Base-by-base conservation (phyloP, 1,140 invertebrate species). In the Micrasema longulum region DNA sequence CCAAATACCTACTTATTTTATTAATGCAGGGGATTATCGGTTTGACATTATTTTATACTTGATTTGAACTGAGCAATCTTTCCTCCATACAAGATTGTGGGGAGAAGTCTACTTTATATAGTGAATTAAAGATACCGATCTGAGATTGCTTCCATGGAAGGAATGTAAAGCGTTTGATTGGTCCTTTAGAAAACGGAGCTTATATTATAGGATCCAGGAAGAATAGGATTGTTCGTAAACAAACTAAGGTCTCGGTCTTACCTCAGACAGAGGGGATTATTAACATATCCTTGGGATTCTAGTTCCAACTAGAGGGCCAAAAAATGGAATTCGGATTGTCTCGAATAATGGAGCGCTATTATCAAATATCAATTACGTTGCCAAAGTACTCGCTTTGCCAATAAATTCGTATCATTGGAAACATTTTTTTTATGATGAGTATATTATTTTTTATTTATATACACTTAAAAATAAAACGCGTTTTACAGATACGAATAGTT, bases 211-310 rank as follows among this genome's bases (percentile, higher is more conserved):
- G n/a, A n/a, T 20, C 14, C 10, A 43, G 63, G 18, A 23, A 50
- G 41, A 48, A 36, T 41, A 7, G 47, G 11, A 65, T 65, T 65
- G 63, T 50, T 65, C 63, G 57, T 22, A 63, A 63, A 63, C 57
- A 63, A 63, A 63, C 36, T 23, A n/a, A 45, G 41, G 57, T 10
- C 38, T 11, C 3, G 14, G 12, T 31, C 53, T 23, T 20, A 63
- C 53, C 53, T 57, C 31, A 5, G 26, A 36, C 36, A 36, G 53
- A 16, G 53, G 38, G n/a, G 38, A 22, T 45, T 63, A 60, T 60
- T 60, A 60, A 36, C 55, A 22, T 38, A 43, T n/a, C 53, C 23
- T 11, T 20, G n/a, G n/a, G n/a, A n/a, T n/a, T n/a, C n/a, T n/a
- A n/a, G n/a, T n/a, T n/a, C n/a, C 20, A 2, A 14, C 57, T 20